phyloP scores from a whole-genome alignment of 2,113 vertebrate genomes.

The Ammodytes marinus region DNA sequence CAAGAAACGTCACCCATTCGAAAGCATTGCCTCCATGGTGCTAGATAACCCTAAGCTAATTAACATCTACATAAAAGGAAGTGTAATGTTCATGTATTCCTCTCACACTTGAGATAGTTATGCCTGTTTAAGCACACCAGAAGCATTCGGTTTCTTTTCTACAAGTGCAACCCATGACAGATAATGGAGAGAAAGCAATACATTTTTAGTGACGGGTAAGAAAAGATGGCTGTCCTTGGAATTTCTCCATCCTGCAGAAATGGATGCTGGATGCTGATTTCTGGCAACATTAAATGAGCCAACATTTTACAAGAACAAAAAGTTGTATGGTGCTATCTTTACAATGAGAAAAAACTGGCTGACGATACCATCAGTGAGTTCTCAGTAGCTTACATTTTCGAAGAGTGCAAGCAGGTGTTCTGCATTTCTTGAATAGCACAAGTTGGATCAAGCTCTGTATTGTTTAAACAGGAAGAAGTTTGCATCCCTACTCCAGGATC shows the following conservation, averaged over 20 bases:
- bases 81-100: conserved; percentile 7
- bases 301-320: not conserved
- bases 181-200: not conserved
- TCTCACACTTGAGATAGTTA: not conserved
- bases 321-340: not conserved
- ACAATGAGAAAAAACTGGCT: conserved; percentile 19
- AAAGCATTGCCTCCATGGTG: not conserved
- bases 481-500: conserved; percentile 11
- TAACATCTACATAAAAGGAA: conserved; percentile 40
- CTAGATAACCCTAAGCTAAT: conserved; percentile 13
- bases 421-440: conserved; percentile 60
- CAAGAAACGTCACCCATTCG: not conserved
- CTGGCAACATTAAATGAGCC: not conserved
- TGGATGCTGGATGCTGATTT: not conserved
- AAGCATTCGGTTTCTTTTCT: not conserved
- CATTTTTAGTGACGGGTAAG: not conserved
- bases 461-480: conserved; percentile 45
- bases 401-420: conserved; percentile 54
- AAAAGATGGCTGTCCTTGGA: not conserved
- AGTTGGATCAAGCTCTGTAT: conserved; percentile 50
- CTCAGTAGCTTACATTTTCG: conserved; percentile 19
- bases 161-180: not conserved
- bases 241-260: not conserved
- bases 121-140: not conserved
- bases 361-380: not conserved